Percentiles rank a stretch among this genome's conserved stretches.
Conservation (phyloP, 2,888 invertebrate species). For the Cataglyphis rosenhaueri region DNA sequence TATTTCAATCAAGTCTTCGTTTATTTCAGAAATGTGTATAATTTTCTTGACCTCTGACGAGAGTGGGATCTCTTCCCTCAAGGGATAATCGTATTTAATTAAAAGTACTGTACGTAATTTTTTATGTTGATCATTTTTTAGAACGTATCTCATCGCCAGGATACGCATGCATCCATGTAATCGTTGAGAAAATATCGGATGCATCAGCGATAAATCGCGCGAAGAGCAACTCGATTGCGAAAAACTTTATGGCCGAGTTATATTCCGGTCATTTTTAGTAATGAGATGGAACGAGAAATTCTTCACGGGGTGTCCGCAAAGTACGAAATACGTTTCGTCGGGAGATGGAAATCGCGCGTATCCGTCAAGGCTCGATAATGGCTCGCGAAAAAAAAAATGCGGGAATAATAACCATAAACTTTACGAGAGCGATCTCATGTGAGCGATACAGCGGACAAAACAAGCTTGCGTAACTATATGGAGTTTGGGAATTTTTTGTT, state of each 20-base stretch:
- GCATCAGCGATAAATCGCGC: slow-evolving; percentile 39
- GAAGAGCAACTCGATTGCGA: slow-evolving; percentile 48
- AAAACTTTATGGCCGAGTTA: slow-evolving; percentile 33
- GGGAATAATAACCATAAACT: slow-evolving; percentile 31
- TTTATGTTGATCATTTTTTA: slow-evolving; percentile 28
- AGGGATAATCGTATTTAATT: slow-evolving; percentile 11
- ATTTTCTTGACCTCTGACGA: neutral
- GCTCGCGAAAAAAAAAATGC: slow-evolving; percentile 30
- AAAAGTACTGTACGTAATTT: neutral
- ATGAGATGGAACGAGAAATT: slow-evolving; percentile 45
- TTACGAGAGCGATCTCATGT: slow-evolving; percentile 16
- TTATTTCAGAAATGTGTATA: slow-evolving; percentile 2
- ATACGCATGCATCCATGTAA: neutral
- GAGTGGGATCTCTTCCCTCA: too few relatives aligned
- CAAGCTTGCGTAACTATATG: slow-evolving; percentile 23
- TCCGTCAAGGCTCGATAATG: slow-evolving; percentile 24
- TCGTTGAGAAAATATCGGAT: slow-evolving; percentile 23
- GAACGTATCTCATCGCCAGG: neutral
- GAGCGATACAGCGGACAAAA: slow-evolving; percentile 14
- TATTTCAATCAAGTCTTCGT: slow-evolving; percentile 11
- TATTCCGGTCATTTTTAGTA: slow-evolving; percentile 28
- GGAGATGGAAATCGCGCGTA: slow-evolving; percentile 29
- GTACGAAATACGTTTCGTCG: neutral
- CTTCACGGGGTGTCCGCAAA: slow-evolving; percentile 7
- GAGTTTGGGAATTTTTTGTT: slow-evolving; percentile 10